Percentiles rank a stretch among this genome's conserved stretches.
These are phyloP conservation scores for Drosophila willistoni DNA, from an alignment of 1,140 invertebrate species.

Conservation along the genomic window DNA sequence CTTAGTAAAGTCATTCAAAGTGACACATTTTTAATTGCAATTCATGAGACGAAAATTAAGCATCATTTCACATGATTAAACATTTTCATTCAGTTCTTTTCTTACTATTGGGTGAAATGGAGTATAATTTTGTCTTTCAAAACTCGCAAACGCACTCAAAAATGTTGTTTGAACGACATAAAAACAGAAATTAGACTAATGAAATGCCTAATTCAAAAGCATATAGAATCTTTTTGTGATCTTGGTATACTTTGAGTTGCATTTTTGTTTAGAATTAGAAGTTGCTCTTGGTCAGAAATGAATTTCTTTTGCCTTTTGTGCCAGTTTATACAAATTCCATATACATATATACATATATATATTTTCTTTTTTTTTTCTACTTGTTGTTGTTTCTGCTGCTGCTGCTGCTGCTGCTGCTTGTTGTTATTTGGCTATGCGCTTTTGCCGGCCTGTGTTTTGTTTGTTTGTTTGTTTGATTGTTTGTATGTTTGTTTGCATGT, in stretches of 20 bases:
- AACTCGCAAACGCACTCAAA: no score
- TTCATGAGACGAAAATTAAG: no score
- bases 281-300: constrained; percentile 19
- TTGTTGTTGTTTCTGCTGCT: constrained; percentile 17
- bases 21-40: background rate
- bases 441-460: constrained; percentile 56
- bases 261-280: constrained; percentile 25
- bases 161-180: no score
- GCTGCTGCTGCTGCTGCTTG: constrained; percentile 11
- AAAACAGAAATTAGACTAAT: no score
- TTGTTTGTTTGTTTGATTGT: constrained; percentile 57
- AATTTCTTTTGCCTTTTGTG: constrained; percentile 24
- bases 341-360: background rate
- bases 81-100: no score
- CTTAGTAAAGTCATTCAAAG: background rate
- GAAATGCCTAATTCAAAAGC: no score
- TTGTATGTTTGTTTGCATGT: constrained; percentile 53
- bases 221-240: background rate
- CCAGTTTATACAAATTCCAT: constrained; percentile 62
- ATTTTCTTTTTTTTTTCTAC: constrained; percentile 23
- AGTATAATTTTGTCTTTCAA: no score
- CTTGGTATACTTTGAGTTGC: constrained; percentile 18
- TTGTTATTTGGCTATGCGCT: constrained; percentile 50
- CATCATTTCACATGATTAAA: no score
- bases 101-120: no score